Evolutionary conservation across 2,113 vertebrate genomes (phyloP).

Genomic region (Brienomyrus longianalis): DNA sequence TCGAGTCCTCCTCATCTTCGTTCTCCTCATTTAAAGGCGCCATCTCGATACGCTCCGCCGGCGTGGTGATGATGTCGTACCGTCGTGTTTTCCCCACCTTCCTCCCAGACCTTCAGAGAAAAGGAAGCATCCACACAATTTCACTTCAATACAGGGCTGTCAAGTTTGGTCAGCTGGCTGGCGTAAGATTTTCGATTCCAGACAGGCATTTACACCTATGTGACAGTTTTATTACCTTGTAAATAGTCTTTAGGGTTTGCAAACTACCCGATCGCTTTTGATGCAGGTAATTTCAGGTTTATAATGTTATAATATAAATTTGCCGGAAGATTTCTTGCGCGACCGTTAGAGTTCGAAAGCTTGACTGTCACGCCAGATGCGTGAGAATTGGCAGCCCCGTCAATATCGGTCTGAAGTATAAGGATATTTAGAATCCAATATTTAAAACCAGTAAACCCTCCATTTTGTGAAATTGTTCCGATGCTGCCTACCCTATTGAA

Average conservation of each 20-base stretch:
- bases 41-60: conserved; percentile 72
- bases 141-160: neutral
- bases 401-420: neutral
- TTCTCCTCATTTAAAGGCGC: conserved; percentile 71
- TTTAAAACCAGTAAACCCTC: neutral
- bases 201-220: no score
- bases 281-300: no score
- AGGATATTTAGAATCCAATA: neutral
- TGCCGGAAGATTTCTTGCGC: no score
- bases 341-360: no score
- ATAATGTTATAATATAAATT: no score
- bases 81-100: conserved; percentile 70
- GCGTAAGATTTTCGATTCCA: no score
- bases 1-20: conserved; percentile 61
- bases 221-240: no score
- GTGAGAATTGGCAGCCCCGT: neutral
- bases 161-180: no score
- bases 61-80: conserved; percentile 75
- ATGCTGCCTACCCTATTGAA: neutral
- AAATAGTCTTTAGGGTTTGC: neutral
- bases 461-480: neutral
- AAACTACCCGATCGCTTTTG: neutral
- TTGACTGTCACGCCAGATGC: no score
- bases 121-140: neutral
- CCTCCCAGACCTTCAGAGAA: conserved; percentile 58